Base-by-base conservation (phyloP, 2,888 invertebrate species). In the Gordius sp. region DNA sequence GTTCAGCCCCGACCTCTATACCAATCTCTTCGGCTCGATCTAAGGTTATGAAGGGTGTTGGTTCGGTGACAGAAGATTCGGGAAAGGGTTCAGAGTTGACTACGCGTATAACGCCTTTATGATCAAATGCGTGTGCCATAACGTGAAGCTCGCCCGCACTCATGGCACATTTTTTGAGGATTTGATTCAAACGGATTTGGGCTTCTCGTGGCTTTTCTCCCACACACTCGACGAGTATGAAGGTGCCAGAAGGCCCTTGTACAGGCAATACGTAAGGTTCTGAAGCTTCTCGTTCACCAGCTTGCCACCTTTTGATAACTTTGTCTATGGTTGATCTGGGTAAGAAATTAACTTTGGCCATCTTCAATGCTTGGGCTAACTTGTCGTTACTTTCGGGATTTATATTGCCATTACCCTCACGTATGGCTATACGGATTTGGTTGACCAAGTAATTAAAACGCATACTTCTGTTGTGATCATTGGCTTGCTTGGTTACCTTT, bases 401-500 rank as follows among this genome's bases (percentile, higher is more conserved):
- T 8, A 8, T 8, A 47, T 47, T 47, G 23, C 47, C 47, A 20
- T 8, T 20, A 23, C 8, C 23, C 8, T 47, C 24, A 8, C 47
- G 47, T 8, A 47, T 47, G 20, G 47, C 47, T 16, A 23, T 8
- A 20, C 24, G 16, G 8, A 47, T 8, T 20, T 23, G 16, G 24
- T 20, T 13, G 47, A 47, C 18, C 4, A 20, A 23, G 20, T 23
- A 23, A 47, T 23, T 47, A 23, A 47, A 20, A 8, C 24, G 16
- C 23, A 20, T 8, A 47, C 18, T 20, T 63, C 71, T 74, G 64
- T 76, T 69, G 0, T 66, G 67, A 69, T 81, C 81, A 63, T 78
- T 77, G 4, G 72, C 68, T 0, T 72, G 75, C 68, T 81, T 81
- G 1, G 70, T 74, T 62, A 80, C 79, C 60, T 72, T 74, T 28